Evolutionary conservation across 2,113 vertebrate species (phyloP), one percentile per base, ranked within the genome.

Genomic region (Penelope pileata): DNA sequence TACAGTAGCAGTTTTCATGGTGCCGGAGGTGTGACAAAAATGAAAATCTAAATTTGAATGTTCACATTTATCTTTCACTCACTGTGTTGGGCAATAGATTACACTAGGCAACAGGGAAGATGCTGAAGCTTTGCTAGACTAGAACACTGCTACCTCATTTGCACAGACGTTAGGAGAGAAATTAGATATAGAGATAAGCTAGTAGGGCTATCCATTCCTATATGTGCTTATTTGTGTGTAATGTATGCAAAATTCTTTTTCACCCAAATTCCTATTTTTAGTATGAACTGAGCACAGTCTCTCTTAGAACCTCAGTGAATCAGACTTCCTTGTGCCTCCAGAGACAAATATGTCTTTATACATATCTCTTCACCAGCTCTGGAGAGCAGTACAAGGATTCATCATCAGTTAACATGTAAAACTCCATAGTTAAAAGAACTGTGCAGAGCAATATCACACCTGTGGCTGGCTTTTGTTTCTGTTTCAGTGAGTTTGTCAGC

Each of bases 291-390:
- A 92, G 38, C 59, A 43, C 0, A 83, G 67, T 90, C 74, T 59
- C 82, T 90, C 56, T 26, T 68, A 74, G 42, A 56, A 59, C 69
- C n/a, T 68, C 88, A 75, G 30, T 77, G 58, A 95, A 81, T 70
- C 54, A 6, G 47, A 64, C 38, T 67, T 59, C 56, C 63, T 90
- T 42, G 17, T 86, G 68, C 29, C 19, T 93, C 50, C 56, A 47
- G 67, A 95, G 82, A 40, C 54, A 95, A 90, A 79, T 12, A 90
- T 6, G 38, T 67, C 75, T 86, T 76, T 85, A 85, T 30, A 87
- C 12, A 47, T 63, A 58, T 38, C 1, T 0, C 45, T 87, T 84
- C 32, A 77, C 27, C 43, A 63, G 8, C 42, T 75, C 38, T 0
- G 0, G 47, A 63, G 82, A 91, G 51, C 0, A 59, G 63, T 13